Evolutionary conservation across 2,113 vertebrate genomes (phyloP), one percentile per base, ranked within the genome.

Genomic region (Phylloscopus whistleri): DNA sequence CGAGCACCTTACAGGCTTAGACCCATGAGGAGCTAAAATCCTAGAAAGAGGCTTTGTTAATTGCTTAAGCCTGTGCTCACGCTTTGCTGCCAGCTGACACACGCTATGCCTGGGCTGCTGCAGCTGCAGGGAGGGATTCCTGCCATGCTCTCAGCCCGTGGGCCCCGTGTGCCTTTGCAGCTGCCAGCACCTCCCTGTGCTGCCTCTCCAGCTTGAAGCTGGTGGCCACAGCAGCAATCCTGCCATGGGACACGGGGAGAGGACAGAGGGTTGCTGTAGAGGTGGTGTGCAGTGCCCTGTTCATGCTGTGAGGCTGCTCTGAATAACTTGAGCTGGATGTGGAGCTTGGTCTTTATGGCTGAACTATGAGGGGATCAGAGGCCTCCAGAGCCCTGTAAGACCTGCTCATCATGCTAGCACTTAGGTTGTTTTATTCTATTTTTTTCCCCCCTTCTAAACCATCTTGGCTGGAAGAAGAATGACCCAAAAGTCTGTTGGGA

Each of bases 81-180:
- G 87, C 86, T 83, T 43, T 63, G 85, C 88, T 8, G 11, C 35
- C 59, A 39, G 88, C 91, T 94, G 96, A 55, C 84, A 76, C 62
- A 3, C 3, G 4, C 75, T 20, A n/a, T 27, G 19, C 56, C 0
- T 43, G 80, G 41, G n/a, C 55, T 86, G 68, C 14, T n/a, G 30
- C 58, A 70, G 87, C 51, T 3, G 3, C 77, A 39, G 0, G 2
- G 43, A 27, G 68, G 66, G 41, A 41, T 69, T 53, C 74, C 87
- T 49, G 77, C 51, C 1, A 0, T 24, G 67, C 67, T 67, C 2
- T 5, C 37, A 20, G 37, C 67, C 83, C 51, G 6, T 56, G 51
- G 30, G 67, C 43, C 52, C 31, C 2, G 2, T 23, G 86, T 28
- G 60, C 60, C 48, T 23, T 12, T 0, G 0, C 66, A 79, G 74